Percentiles rank a stretch among this genome's conserved stretches.
phyloP scores from a whole-genome alignment of 2,888 invertebrate species.

The Euproctis similis region DNA sequence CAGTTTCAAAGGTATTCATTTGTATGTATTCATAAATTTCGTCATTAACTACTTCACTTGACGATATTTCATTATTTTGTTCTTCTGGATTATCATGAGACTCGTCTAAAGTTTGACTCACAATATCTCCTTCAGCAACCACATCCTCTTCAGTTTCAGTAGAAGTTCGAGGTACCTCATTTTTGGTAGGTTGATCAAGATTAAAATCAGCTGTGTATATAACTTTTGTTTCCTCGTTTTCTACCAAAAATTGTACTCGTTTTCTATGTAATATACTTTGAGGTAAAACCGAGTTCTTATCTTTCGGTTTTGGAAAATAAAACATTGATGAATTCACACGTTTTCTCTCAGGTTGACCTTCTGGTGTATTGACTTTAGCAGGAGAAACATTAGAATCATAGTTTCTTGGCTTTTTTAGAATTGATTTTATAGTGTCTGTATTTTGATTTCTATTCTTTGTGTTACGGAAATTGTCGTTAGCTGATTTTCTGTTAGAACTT shows the following conservation, averaged over 20 bases:
- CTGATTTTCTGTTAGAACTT: slow-evolving; percentile 36
- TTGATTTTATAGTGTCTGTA: slow-evolving; percentile 74
- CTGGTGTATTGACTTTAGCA: slow-evolving; percentile 41
- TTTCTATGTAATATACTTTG: slow-evolving; percentile 73
- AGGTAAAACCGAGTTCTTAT: slow-evolving; percentile 40
- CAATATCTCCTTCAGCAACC: slow-evolving; percentile 54
- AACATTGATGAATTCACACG: slow-evolving; percentile 71
- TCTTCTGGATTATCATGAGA: slow-evolving; percentile 30
- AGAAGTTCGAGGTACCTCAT: slow-evolving; percentile 26
- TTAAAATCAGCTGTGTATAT: slow-evolving; percentile 69
- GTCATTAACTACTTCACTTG: slow-evolving; percentile 14
- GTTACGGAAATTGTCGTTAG: slow-evolving; percentile 35
- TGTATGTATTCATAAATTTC: slow-evolving; percentile 28
- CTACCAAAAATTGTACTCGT: slow-evolving; percentile 83
- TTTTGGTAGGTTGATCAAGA: slow-evolving; percentile 45
- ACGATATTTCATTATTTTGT: slow-evolving; percentile 20
- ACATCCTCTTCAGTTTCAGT: slow-evolving; percentile 46
- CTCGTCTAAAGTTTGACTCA: slow-evolving; percentile 49
- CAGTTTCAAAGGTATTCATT: slow-evolving; percentile 21
- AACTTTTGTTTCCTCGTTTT: slow-evolving; percentile 74
- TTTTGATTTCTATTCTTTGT: slow-evolving; percentile 50
- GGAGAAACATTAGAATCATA: slow-evolving; percentile 42
- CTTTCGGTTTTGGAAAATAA: slow-evolving; percentile 77
- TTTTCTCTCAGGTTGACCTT: slow-evolving; percentile 48
- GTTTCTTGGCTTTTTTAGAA: slow-evolving; percentile 74